Base-by-base conservation (phyloP, 2,797 vertebrate genomes). In the Mustela erminea region DNA sequence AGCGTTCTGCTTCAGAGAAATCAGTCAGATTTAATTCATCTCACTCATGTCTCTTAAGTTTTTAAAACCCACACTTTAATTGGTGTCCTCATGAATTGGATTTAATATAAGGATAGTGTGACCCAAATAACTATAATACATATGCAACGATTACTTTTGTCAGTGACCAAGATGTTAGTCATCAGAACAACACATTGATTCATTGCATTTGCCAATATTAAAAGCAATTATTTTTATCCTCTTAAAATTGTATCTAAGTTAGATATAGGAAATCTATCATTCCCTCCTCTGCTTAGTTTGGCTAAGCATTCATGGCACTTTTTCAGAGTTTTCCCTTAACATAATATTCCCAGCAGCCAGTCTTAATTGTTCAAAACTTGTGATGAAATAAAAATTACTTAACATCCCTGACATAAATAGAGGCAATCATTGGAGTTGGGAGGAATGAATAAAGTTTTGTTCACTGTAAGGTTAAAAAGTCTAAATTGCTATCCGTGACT, bases 311-410 rank as follows among this genome's bases (percentile, higher is more conserved):
- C 14, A 60, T 49, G 46, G 5, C 2, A 90, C 1, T 46, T 32
- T 89, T 95, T 70, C 25, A 72, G 38, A 77, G 21, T 46, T 17
- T 38, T 49, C 17, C 13, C 25, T 75, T 87, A 46, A 52, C 9
- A 35, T 70, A n/a, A 38, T 54, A 0, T 70, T 78, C 23, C 38
- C 52, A 72, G 35, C 10, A 90, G 64, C 32, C 70, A 84, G 32
- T 74, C 43, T 74, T 72, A 72, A 92, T 87, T 77, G 12, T 74
- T 91, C 38, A 87, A 52, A 54, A 58, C n/a, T 38, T 32, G 1
- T 83, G 70, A 84, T 83, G 62, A 86, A 92, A 86, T 83, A 80
- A 90, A 84, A 90, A 70, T 3, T 21, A 41, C n/a, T 85, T 95
- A 41, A 38, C n/a, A 60, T 70, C 5, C 6, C 6, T 56, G 5